Base-by-base conservation (phyloP, 2,888 invertebrate species). In the Aporophyla nigra region DNA sequence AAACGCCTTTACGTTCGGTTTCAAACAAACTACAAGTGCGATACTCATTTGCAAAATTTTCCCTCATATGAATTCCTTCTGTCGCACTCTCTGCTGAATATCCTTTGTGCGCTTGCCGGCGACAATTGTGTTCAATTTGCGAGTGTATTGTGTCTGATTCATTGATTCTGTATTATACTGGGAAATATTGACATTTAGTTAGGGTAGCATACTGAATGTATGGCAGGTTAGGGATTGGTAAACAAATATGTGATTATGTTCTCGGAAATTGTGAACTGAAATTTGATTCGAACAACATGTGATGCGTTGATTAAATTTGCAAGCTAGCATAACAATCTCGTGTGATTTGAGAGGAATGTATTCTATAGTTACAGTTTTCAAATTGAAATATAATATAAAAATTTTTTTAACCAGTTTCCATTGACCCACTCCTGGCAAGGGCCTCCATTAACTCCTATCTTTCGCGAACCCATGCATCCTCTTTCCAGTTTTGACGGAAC, bases 101-200 rank as follows among this genome's bases (percentile, higher is more conserved):
- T 61, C 74, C 70, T 76, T 85, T 84, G 82, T 85, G 66, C 53
- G 58, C 27, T 51, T 46, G 59, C 33, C 43, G 53, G 21, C 72
- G 56, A 71, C 78, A 79, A 85, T 78, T 69, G 72, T 66, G 77
- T 79, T 77, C 81, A 82, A 85, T 82, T 86, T 79, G 81, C 76
- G 62, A 78, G 67, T 77, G 66, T 76, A 79, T 76, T 82, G 80
- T 73, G 49, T 56, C 49, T 70, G 70, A 81, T 85, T 87, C 78
- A 86, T 81, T 80, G 78, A 74, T 79, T 81, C 62, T 27, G 61
- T 69, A 61, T 59, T 71, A 67, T 61, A 51, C 43, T 54, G 61
- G 12, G 49, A 21, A 54, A 81, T 58, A 67, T 76, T 80, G 69
- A 70, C 24, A 56, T 56, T 56, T 46, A n/a, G 56, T 56, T 75